Percentiles rank a stretch among this genome's conserved stretches.
phyloP scores from a whole-genome alignment of 53 echinoderm and acorn worm genomes.

The Arbacia lixula region DNA sequence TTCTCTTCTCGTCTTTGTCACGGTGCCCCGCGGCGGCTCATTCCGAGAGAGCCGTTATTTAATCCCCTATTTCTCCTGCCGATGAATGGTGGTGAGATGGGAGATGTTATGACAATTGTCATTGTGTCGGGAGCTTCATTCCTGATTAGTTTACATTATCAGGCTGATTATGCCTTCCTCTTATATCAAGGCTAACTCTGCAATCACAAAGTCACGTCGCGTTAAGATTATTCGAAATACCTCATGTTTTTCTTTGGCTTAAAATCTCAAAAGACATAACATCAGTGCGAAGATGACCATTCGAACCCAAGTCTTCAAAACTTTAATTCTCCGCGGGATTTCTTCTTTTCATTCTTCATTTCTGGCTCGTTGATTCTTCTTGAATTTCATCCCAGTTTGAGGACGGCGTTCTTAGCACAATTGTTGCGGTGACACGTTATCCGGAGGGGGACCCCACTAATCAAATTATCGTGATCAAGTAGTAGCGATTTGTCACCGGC shows the following conservation, averaged over 20 bases:
- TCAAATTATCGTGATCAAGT: conserved; percentile 73
- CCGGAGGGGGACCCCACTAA: conserved; percentile 62
- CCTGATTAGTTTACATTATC: too few relatives aligned
- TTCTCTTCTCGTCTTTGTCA: conserved; percentile 23
- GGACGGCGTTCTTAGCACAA: conserved; percentile 18
- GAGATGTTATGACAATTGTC: conserved; percentile 32
- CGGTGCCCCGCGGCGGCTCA: conserved; percentile 4
- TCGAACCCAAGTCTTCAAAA: too few relatives aligned
- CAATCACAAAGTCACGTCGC: too few relatives aligned
- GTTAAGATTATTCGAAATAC: too few relatives aligned
- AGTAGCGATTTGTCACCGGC: conserved; percentile 74
- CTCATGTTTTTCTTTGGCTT: too few relatives aligned
- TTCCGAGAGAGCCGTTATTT: conserved; percentile 10
- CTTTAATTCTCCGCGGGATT: too few relatives aligned
- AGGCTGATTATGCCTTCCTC: too few relatives aligned
- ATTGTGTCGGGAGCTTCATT: conserved; percentile 43
- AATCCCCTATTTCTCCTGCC: conserved; percentile 44
- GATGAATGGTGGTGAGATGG: conserved; percentile 17
- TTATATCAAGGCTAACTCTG: too few relatives aligned
- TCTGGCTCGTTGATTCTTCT: neutral
- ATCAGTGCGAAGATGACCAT: too few relatives aligned
- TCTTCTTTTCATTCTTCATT: too few relatives aligned
- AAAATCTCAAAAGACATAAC: too few relatives aligned
- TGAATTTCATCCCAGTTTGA: conserved; percentile 44
- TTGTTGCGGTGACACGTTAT: conserved; percentile 65